Evolutionary conservation across 1,140 invertebrate genomes (phyloP), one percentile per base, ranked within the genome.

Genomic region (Papilio aristodemus): DNA sequence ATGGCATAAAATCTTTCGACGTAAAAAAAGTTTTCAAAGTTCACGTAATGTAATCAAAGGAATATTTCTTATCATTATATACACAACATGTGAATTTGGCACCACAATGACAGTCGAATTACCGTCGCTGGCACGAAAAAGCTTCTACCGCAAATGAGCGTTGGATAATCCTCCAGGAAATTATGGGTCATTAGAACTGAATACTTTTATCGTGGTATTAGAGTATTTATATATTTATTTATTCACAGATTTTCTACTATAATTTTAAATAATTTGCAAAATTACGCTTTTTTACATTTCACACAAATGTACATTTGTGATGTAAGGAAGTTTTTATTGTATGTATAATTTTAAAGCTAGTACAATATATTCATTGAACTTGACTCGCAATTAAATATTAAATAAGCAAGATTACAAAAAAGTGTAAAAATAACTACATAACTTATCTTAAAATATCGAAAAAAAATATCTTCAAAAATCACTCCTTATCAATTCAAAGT

Each of bases 401-500:
- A n/a, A n/a, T n/a, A n/a, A n/a, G n/a, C n/a, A n/a, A n/a, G n/a
- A n/a, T n/a, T n/a, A n/a, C n/a, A n/a, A n/a, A n/a, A n/a, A n/a
- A n/a, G n/a, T n/a, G n/a, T 6, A 43, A 43, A 14, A 43, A 1
- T 6, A 43, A 43, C 5, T 14, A 6, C 5, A 11, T 22, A 17
- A 19, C 0, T 10, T 50, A 11, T 50, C 17, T 50, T 50, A 0
- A 11, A 10, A 50, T 50, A 50, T 25, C 10, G 10, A 22, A 4
- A 22, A 25, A 13, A 50, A 50, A 50, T 9, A 50, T 50, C 46
- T 11, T 50, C 43, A 50, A 13, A 13, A 54, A 22, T n/a, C n/a
- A n/a, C n/a, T n/a, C n/a, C 36, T 39, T 17, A 62, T 62, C 36
- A 62, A 7, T n/a, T n/a, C n/a, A 8, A 62, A 62, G 37, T 62